These are phyloP conservation scores for Tenualosa thibaudeaui DNA, from an alignment of 2,797 vertebrate species.

Conservation along the genomic window DNA sequence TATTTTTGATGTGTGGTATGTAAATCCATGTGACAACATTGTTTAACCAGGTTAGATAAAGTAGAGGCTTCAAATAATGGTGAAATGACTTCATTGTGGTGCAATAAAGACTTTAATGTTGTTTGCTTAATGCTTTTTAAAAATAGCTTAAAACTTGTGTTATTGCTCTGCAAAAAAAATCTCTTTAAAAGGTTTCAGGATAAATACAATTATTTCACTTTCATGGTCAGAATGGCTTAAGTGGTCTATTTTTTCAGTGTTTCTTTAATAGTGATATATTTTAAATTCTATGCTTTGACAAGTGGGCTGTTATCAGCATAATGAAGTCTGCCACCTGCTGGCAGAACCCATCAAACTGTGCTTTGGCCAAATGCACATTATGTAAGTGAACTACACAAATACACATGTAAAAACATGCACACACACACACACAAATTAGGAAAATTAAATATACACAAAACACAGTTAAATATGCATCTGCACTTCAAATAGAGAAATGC, in stretches of 20 bases:
- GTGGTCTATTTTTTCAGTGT: too few relatives aligned
- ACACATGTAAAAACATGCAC: too few relatives aligned
- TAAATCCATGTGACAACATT: not conserved
- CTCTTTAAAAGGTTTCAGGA: not conserved
- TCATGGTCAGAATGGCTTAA: not conserved
- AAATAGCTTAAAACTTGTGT: not conserved
- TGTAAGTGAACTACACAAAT: too few relatives aligned
- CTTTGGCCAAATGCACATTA: too few relatives aligned
- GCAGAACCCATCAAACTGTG: not conserved
- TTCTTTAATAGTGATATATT: too few relatives aligned
- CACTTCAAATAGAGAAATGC: too few relatives aligned
- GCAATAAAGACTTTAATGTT: slow-evolving; percentile 12
- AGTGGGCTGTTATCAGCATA: not conserved
- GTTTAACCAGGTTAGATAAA: not conserved
- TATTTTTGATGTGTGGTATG: not conserved
- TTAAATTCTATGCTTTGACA: not conserved
- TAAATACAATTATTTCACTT: not conserved
- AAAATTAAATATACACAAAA: not conserved
- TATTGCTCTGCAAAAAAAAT: not conserved
- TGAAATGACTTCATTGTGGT: slow-evolving; percentile 3
- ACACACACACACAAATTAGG: too few relatives aligned
- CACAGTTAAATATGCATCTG: not conserved
- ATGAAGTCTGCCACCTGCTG: not conserved
- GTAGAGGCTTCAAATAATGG: not conserved
- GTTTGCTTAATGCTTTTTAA: slow-evolving; percentile 2